phyloP scores from a whole-genome alignment of 2,888 invertebrate genomes.

The Lasioglossum figueresi region DNA sequence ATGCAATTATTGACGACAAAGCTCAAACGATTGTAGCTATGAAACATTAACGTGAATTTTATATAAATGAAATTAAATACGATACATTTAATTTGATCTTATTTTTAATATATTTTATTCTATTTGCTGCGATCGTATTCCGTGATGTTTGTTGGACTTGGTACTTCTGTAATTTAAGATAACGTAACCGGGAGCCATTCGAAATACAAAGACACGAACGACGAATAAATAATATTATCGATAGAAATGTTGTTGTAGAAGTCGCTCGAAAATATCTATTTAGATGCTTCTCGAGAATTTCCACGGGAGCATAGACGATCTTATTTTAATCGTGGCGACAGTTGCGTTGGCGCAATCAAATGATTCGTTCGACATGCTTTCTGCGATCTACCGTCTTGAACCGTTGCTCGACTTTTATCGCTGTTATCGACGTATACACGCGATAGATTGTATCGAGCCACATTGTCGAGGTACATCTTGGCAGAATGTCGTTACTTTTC shows the following conservation, averaged over 20 bases:
- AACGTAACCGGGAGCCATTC: no score
- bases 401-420: slow-evolving; percentile 70
- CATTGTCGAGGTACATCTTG: slow-evolving; percentile 67
- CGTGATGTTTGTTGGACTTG: no score
- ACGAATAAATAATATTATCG: neutral
- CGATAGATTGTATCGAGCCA: slow-evolving; percentile 70
- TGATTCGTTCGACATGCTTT: slow-evolving; percentile 49
- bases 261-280: neutral
- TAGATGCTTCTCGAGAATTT: neutral
- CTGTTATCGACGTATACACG: slow-evolving; percentile 68
- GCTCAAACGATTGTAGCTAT: neutral
- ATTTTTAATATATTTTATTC: no score
- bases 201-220: no score
- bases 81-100: neutral
- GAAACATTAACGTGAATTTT: neutral
- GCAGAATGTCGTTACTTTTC: slow-evolving; percentile 74
- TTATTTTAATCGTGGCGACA: slow-evolving; percentile 28
- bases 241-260: neutral
- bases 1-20: neutral
- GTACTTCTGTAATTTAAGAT: no score
- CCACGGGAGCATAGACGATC: neutral
- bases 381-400: slow-evolving; percentile 52
- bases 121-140: no score
- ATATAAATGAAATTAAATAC: no score
- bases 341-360: slow-evolving; percentile 40